Evolutionary conservation across 2,113 vertebrate genomes (phyloP), one percentile per base, ranked within the genome.

Genomic region (Gopherus evgoodei): DNA sequence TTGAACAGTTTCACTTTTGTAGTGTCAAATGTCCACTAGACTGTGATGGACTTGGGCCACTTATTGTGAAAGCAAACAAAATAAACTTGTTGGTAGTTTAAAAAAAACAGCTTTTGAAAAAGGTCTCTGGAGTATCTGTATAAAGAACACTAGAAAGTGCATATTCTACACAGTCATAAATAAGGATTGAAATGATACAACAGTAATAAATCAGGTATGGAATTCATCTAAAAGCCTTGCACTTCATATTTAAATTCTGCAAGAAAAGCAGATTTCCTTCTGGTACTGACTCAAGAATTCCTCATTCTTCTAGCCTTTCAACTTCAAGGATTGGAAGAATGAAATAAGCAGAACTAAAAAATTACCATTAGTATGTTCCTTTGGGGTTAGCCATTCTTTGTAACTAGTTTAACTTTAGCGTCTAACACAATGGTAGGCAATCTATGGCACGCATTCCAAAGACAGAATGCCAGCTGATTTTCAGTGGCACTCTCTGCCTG

Each of bases 251-350:
- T 54, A 87, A 69, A 1, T 89, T 85, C 59, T 87, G 31, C 57
- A 91, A 56, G 52, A 38, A 35, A 56, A 86, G 38, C 72, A 78
- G 69, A 62, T 72, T 85, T 85, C 62, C 49, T 85, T 56, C 38
- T 78, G 27, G 52, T 42, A 42, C 88, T 88, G 91, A 89, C 82
- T 97, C 94, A 81, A 94, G 93, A 93, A 94, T 89, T 82, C 65
- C 69, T 96, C 42, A 6, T 1, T 88, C 78, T 87, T 91, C 93
- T 79, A 52, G 0, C 29, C 62, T 93, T 35, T 72, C 24, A 14
- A 65, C 13, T 81, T 81, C 47, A 91, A 91, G 38, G 38, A 75
- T 87, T 56, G 62, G 50, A 86, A 13, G 42, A 95, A 83, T 0
- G 0, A 95, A 75, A 24, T 76, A 89, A 89, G 16, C 3, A 87